Percentiles rank a stretch among this genome's conserved stretches.
Conservation (phyloP, 2,113 vertebrate species). For the Mionectes macconnelli region DNA sequence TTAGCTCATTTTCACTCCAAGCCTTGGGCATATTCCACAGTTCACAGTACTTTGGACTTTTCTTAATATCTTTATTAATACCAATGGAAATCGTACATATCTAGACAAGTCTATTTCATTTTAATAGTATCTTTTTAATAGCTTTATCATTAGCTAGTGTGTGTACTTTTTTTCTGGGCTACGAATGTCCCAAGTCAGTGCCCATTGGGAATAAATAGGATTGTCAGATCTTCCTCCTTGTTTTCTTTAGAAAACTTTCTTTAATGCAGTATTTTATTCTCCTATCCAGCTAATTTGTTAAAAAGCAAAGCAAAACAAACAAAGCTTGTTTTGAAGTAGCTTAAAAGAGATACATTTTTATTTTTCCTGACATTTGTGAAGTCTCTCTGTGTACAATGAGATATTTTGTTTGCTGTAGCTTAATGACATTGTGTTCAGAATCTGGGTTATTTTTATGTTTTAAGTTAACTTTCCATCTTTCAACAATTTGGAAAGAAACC, state of each 20-base stretch:
- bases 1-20: not conserved
- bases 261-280: not conserved
- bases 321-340: not conserved
- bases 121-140: not conserved
- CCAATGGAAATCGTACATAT: not conserved
- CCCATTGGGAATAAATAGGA: not conserved
- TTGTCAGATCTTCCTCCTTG: not conserved
- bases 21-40: not conserved
- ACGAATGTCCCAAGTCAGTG: not conserved
- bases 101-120: not conserved
- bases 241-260: not conserved
- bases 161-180: not conserved
- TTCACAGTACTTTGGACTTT: not conserved
- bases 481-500: not conserved
- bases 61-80: not conserved
- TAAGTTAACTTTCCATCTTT: not conserved
- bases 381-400: not conserved
- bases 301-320: not conserved
- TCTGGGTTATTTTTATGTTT: not conserved
- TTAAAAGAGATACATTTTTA: not conserved
- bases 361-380: not conserved
- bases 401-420: not conserved
- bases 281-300: not conserved
- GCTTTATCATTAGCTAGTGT: not conserved
- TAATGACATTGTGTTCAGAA: not conserved